Percentiles rank a stretch among this genome's conserved stretches.
Evolutionary conservation across 1,140 invertebrate genomes (phyloP).

Genomic region (Ganaspis sp.): DNA sequence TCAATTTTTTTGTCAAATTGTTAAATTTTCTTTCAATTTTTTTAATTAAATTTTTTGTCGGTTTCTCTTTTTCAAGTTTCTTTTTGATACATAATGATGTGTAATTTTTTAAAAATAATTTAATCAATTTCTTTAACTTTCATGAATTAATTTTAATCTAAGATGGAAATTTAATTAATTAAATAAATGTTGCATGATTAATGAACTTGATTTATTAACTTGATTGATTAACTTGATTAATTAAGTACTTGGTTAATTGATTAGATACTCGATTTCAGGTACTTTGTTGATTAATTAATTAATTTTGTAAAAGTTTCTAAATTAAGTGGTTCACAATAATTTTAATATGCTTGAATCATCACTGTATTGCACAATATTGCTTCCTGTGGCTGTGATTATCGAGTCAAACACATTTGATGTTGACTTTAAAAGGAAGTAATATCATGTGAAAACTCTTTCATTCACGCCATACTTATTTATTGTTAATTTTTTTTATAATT

Average conservation of each 20-base stretch:
- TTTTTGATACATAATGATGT: background rate
- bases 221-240: no score
- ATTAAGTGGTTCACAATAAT: background rate
- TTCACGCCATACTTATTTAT: constrained; percentile 73
- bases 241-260: no score
- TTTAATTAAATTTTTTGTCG: no score
- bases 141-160: no score
- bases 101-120: no score
- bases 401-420: constrained; percentile 71
- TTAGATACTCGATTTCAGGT: no score
- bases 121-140: no score
- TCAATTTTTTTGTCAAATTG: no score
- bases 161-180: no score
- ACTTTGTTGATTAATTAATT: background rate
- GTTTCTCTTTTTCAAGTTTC: background rate
- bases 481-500: constrained; percentile 42
- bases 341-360: constrained; percentile 25
- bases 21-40: no score
- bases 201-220: no score
- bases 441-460: constrained; percentile 71
- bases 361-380: constrained; percentile 59
- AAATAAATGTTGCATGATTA: no score
- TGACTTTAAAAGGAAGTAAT: constrained; percentile 75
- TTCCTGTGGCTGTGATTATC: constrained; percentile 73
- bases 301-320: background rate